Base-by-base conservation (phyloP, 2,113 vertebrate genomes). In the Leucopternis melanops region DNA sequence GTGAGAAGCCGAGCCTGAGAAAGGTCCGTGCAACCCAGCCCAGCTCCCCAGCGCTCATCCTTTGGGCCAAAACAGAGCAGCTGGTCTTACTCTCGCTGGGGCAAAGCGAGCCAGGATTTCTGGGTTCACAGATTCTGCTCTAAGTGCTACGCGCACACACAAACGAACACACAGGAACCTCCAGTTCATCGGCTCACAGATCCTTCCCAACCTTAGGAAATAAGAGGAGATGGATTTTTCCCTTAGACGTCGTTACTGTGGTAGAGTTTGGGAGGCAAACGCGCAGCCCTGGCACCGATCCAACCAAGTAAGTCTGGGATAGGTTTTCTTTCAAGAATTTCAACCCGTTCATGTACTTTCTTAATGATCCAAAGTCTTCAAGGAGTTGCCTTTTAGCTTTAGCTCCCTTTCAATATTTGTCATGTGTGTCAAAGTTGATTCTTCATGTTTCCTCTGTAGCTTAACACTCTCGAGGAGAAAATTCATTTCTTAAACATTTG, bases 241-340 rank as follows among this genome's bases (percentile, higher is more conserved):
- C 92, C 91, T 89, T 57, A 79, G 86, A 92, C 74, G 72, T 61
- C 73, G 4, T 45, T 86, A 74, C n/a, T 20, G 38, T 20, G 50
- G 16, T 10, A 47, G 57, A 71, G 40, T 61, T 80, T 32, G 59
- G 80, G 90, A 97, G 67, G 80, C 34, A 61, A 95, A 50, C 0
- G 0, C 83, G 19, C 40, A 75, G 77, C 69, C 52, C 44, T 95
- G 95, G 92, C 88, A 0, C 61, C 3, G 31, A 20, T 81, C 92
- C 94, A 96, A 52, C 25, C 66, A 85, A 88, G 86, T 72, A 38
- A 96, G 94, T 27, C 88, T 84, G 84, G 77, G 88, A 84, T 49
- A 85, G 36, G 73, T 91, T 97, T 96, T 92, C 92, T 95, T 95
- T 97, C 92, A 95, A 83, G 82, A 84, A 94, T 94, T 92, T 86